phyloP scores from a whole-genome alignment of 2,888 invertebrate genomes.

The Hydrotaea cyrtoneurina region DNA sequence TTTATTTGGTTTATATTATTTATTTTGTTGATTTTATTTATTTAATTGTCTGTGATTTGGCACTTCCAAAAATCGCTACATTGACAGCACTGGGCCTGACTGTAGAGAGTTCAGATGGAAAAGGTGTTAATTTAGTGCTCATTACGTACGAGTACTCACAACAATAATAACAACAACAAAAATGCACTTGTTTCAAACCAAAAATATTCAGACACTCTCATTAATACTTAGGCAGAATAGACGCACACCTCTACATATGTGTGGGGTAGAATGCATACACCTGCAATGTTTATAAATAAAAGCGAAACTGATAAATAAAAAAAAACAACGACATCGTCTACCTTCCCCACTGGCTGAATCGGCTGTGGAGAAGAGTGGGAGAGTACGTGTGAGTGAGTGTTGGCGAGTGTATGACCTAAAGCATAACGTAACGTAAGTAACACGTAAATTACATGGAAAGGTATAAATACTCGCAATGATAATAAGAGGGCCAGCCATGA shows the following conservation, averaged over 20 bases:
- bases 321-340: background rate
- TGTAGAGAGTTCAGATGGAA: background rate
- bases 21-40: no score
- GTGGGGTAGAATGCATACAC: conserved; percentile 11
- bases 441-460: background rate
- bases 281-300: conserved; percentile 29
- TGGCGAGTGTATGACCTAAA: background rate
- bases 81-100: background rate
- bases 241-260: conserved; percentile 43
- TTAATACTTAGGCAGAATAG: conserved; percentile 70
- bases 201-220: conserved; percentile 24
- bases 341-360: background rate
- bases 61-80: no score
- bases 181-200: conserved; percentile 58
- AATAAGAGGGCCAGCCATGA: background rate
- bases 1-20: background rate
- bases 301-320: conserved; percentile 27
- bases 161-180: conserved; percentile 31
- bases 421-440: background rate
- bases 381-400: background rate
- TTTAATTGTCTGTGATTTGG: no score
- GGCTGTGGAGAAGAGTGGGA: background rate
- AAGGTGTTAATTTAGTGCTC: conserved; percentile 53
- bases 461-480: background rate
- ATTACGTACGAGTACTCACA: conserved; percentile 26